Evolutionary conservation across 2,888 invertebrate species (phyloP), one percentile per base, ranked within the genome.

Genomic region (Lepidonotus clava): DNA sequence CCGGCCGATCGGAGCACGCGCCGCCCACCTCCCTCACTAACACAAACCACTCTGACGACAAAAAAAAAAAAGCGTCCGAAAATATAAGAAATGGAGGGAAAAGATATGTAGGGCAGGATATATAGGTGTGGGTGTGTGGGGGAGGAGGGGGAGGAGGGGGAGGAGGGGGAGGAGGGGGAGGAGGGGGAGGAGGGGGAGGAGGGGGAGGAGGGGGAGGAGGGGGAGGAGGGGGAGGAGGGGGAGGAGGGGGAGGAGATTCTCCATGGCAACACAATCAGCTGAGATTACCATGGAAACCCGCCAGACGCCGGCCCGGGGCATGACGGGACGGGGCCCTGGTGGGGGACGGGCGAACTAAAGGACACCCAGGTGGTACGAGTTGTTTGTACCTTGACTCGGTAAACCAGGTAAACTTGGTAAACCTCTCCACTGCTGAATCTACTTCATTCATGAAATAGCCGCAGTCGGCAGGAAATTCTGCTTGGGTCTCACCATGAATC

Each of bases 241-340:
- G 51, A 21, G 51, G 21, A 11, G 21, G 51, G 21, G n/a, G n/a
- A n/a, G n/a, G n/a, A n/a, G n/a, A 56, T 56, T 56, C 24, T 18
- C 56, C 56, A 56, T 56, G n/a, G 56, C 56, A 56, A 56, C 56
- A 56, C 56, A 56, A 56, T 56, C 56, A 56, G 56, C 56, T 56
- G 56, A 56, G 14, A 56, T 56, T 56, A 14, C 56, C 56, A 56
- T 56, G 56, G 56, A 56, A 56, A 56, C 56, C 56, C 56, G 24
- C 56, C 56, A 56, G 56, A 56, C 56, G 24, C 56, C 24, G n/a
- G 18, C 46, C 46, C 8, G 46, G 46, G 46, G 18, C 46, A 46
- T 6, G 46, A 11, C 6, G 18, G 46, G 8, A n/a, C n/a, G n/a
- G n/a, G n/a, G n/a, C n/a, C n/a, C n/a, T n/a, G n/a, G n/a, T n/a